These are phyloP conservation scores for Neotragus pygmaeus DNA, from an alignment of 2,113 vertebrate species.

Conservation along the genomic window DNA sequence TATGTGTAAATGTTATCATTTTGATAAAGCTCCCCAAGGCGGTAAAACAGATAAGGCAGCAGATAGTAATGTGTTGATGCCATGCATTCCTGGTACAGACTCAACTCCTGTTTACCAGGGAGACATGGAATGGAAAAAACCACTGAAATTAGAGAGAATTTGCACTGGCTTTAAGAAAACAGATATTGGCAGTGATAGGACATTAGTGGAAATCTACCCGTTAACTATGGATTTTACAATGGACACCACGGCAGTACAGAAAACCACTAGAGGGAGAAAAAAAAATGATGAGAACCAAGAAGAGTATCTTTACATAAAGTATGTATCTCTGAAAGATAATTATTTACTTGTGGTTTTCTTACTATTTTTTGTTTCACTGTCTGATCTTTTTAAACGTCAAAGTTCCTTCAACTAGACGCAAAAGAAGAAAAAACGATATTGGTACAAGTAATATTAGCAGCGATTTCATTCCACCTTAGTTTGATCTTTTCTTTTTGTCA, in stretches of 20 bases:
- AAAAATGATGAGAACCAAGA: constrained; percentile 48
- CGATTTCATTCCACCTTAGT: not conserved
- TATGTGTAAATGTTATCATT: constrained; percentile 19
- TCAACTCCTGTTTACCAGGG: not conserved
- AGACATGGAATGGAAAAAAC: not conserved
- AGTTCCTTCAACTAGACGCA: not conserved
- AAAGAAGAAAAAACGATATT: not conserved
- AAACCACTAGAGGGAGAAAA: constrained; percentile 40
- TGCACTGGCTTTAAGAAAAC: not conserved
- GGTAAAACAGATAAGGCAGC: not conserved
- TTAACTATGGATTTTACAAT: constrained; percentile 1
- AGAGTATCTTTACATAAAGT: constrained; percentile 26
- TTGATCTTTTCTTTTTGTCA: not conserved
- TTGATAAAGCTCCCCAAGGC: not conserved
- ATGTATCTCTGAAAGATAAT: constrained; percentile 9
- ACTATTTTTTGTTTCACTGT: not conserved
- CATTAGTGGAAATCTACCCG: not conserved
- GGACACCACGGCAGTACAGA: constrained; percentile 9
- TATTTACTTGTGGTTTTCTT: constrained; percentile 14
- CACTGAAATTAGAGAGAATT: not conserved
- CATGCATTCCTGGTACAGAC: not conserved
- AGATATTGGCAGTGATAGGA: not conserved
- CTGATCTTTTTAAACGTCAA: not conserved
- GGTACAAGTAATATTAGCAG: not conserved
- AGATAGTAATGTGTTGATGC: not conserved